A percentile compares a stretch with the other conserved stretches of the same genome.
phyloP scores from a whole-genome alignment of 37 sponge, comb jelly and placozoan species.

The Crambe crambe region DNA sequence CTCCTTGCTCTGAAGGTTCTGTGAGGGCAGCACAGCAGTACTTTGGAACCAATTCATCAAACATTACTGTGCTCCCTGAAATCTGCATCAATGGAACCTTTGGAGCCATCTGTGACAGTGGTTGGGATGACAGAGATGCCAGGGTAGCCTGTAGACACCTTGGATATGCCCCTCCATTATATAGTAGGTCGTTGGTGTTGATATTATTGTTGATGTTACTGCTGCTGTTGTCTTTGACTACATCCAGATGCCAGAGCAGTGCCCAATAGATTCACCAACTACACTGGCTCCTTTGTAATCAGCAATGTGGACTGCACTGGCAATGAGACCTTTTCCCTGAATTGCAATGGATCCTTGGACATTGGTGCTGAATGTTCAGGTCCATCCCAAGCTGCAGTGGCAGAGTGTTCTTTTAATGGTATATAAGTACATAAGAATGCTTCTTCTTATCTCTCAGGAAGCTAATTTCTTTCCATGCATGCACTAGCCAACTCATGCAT shows the following conservation, averaged over 20 bases:
- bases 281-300: background rate
- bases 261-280: background rate
- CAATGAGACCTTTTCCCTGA: background rate
- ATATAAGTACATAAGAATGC: no score
- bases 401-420: background rate
- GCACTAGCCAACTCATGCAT: no score
- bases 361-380: background rate
- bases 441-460: no score
- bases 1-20: no score
- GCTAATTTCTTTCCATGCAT: no score
- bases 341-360: background rate
- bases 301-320: background rate
- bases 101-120: constrained; percentile 25
- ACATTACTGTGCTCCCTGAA: background rate
- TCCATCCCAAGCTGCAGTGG: background rate
- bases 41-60: background rate
- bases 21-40: no score
- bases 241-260: background rate
- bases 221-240: no score
- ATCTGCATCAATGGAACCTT: constrained; percentile 13
- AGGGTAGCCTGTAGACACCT: background rate
- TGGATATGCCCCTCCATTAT: background rate
- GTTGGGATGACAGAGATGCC: constrained; percentile 24
- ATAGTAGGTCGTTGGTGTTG: no score
- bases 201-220: no score